A percentile compares a stretch with the other conserved stretches of the same genome.
Conservation (phyloP, 1,140 invertebrate genomes). For the Trichonephila clavipes region DNA sequence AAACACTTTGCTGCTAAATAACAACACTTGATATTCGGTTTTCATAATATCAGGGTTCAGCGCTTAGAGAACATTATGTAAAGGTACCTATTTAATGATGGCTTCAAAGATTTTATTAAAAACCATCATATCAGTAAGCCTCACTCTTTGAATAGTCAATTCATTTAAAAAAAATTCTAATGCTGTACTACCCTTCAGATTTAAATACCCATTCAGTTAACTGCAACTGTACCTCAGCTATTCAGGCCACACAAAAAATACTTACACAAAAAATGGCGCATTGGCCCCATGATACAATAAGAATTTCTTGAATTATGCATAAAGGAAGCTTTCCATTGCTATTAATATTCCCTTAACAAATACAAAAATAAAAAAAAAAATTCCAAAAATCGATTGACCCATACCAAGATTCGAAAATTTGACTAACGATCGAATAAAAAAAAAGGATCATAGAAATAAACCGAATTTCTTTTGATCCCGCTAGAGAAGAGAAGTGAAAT, state of each 20-base stretch:
- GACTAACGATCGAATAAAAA: neutral
- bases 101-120: no score
- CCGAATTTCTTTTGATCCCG: slow-evolving; percentile 13
- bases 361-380: neutral
- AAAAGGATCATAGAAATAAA: neutral
- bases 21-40: no score
- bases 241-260: neutral
- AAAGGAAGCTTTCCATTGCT: neutral
- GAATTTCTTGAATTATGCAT: slow-evolving; percentile 18
- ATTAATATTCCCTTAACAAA: neutral
- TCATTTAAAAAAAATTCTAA: no score
- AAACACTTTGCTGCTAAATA: no score
- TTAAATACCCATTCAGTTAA: neutral
- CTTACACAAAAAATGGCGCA: neutral
- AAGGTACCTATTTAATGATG: no score
- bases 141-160: no score
- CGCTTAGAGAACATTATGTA: no score
- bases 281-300: neutral
- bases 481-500: neutral
- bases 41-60: no score
- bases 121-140: no score
- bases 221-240: neutral
- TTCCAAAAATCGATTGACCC: neutral
- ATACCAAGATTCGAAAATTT: neutral
- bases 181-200: neutral